Base-by-base conservation (phyloP, 2,113 vertebrate species). In the Polyodon spathula region DNA sequence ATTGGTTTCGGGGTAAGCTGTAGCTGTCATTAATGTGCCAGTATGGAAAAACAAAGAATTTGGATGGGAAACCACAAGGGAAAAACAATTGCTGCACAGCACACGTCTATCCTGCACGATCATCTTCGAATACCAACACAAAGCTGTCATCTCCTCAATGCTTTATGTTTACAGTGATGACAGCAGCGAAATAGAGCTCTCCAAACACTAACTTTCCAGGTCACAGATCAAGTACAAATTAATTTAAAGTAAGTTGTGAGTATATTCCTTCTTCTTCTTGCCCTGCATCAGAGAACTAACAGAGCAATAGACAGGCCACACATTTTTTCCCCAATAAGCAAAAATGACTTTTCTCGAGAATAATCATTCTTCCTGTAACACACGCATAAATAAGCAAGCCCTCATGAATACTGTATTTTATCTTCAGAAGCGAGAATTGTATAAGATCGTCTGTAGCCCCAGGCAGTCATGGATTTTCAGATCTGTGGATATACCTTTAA, bases 321-420 rank as follows among this genome's bases (percentile, higher is more conserved):
- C 66, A 60, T 63, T 56, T 51, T 27, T 27, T 27, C 27, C 27
- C 42, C 40, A 0, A 12, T 27, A 46, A 1, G 41, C 16, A 46
- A 46, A 59, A 27, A 59, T 51, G 14, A 38, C 17, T 37, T 62
- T 17, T 44, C 58, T 60, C 54, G 7, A 12, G 46, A 40, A 61
- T 52, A 66, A 61, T 43, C 46, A 57, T 6, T 46, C 4, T 37
- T 58, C 61, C 48, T 50, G 37, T 7, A 55, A 56, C 55, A 42
- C 44, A 37, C 37, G 46, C 40, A 40, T 55, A 72, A 44, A 70
- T 68, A 62, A 63, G 59, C 69, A 65, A 11, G n/a, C 42, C 44
- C 58, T 46, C 39, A 66, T 66, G 44, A 58, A 70, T 61, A 53
- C 37, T 42, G 58, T 38, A 58, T 27, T 56, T 27, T 40, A 7